Evolutionary conservation across 2,113 vertebrate species (phyloP).

Genomic region (Calidris pugnax): DNA sequence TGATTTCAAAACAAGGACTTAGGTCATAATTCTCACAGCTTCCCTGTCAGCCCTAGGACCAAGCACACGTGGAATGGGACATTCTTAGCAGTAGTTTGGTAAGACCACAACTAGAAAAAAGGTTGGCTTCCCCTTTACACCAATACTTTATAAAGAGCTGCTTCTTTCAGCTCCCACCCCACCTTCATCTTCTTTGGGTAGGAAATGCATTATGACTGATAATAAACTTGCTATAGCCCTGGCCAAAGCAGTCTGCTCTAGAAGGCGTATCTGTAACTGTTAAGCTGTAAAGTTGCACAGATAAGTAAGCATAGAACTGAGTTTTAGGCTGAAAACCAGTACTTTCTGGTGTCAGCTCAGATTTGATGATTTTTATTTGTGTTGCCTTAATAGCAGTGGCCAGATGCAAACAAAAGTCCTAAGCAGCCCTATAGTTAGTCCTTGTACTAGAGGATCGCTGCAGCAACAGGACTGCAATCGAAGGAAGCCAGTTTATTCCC

Average conservation of each 20-base stretch:
- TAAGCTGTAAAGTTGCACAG: background rate
- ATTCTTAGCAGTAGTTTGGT: background rate
- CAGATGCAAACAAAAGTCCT: background rate
- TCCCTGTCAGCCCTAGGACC: background rate
- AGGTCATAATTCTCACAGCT: background rate
- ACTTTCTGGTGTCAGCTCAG: background rate
- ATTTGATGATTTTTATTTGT: background rate
- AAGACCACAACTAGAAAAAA: background rate
- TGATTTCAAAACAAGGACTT: background rate
- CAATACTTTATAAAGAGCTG: background rate
- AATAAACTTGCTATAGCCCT: background rate
- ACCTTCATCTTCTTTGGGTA: background rate
- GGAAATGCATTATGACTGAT: background rate
- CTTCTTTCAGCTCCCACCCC: background rate
- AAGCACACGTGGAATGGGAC: rapidly evolving
- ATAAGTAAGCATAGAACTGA: background rate
- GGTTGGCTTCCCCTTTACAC: background rate
- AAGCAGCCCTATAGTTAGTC: background rate
- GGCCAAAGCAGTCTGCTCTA: background rate
- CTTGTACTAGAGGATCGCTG: background rate
- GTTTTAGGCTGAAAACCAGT: background rate
- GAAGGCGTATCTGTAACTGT: background rate
- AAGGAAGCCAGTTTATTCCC: background rate
- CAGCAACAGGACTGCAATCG: background rate
- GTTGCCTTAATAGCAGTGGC: background rate